Percentiles rank a stretch among this genome's conserved stretches.
Evolutionary conservation across 2,113 vertebrate genomes (phyloP).

Genomic region (Xenopus tropicalis): UCB_Xtro_10.0 CM004446.2:99217501-99218000

Average conservation of each 20-base stretch:
- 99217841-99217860: constrained; percentile 7
- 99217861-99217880: neutral
- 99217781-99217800: constrained; percentile 10
- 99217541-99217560: constrained; percentile 35
- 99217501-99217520: neutral
- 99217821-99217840: constrained; percentile 39
- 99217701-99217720: constrained; percentile 29
- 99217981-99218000: too few relatives aligned
- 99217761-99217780: constrained; percentile 38
- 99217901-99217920: constrained; percentile 23
- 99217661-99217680: constrained; percentile 16
- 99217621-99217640: constrained; percentile 30
- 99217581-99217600: neutral
- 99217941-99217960: neutral
- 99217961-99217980: neutral
- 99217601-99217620: constrained; percentile 12
- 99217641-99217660: constrained; percentile 34
- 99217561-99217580: constrained; percentile 24
- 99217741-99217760: constrained; percentile 45
- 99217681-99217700: constrained; percentile 36
- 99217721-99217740: constrained; percentile 39
- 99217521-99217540: constrained; percentile 19
- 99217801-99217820: constrained; percentile 21
- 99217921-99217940: constrained; percentile 9
- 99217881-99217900: constrained; percentile 12